Conservation (phyloP, 2,888 invertebrate genomes). For the Folsomia manolachei region DNA sequence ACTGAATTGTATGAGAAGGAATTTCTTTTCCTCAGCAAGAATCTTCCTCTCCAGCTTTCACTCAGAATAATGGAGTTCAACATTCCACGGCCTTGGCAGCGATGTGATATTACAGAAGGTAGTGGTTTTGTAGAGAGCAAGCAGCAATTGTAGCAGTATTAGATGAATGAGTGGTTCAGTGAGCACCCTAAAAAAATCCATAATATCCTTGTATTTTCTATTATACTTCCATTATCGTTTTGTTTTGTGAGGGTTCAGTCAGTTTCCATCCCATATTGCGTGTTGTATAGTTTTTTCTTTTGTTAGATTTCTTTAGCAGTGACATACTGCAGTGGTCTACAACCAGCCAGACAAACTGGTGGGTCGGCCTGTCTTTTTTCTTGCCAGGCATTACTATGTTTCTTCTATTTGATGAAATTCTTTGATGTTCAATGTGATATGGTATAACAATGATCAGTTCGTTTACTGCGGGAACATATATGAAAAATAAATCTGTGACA, state of each 20-base stretch:
- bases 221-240: background rate
- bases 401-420: background rate
- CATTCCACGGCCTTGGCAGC: background rate
- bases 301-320: background rate
- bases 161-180: background rate
- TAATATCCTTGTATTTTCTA: slow-evolving; percentile 5
- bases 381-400: background rate
- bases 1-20: background rate
- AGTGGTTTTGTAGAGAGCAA: no score
- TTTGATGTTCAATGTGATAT: no score
- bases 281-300: background rate
- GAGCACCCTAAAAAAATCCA: background rate
- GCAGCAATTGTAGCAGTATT: background rate
- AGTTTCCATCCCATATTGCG: background rate
- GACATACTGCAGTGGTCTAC: background rate
- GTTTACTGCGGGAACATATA: no score
- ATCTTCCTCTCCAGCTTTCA: background rate
- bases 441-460: no score
- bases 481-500: no score
- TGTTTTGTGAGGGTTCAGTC: background rate
- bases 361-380: background rate
- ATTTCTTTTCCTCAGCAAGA: background rate
- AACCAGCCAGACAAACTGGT: background rate
- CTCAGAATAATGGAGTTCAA: background rate
- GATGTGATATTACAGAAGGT: background rate